phyloP scores from a whole-genome alignment of 1,140 invertebrate species.

The Galleria mellonella region DNA sequence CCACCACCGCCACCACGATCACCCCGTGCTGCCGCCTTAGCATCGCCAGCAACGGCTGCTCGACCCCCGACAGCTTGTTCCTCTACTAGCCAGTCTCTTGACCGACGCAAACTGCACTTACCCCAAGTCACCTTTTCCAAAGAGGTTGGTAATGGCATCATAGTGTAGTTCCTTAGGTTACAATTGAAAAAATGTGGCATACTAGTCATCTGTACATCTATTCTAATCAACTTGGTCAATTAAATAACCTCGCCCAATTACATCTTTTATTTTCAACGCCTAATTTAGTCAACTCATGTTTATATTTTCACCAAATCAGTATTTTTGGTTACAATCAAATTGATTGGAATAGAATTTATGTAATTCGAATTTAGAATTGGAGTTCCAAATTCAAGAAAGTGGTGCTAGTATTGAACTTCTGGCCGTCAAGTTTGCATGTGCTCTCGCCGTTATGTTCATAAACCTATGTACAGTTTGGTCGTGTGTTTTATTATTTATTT shows the following conservation, averaged over 20 bases:
- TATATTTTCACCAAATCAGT: too few relatives aligned
- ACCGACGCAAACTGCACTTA: conserved; percentile 78
- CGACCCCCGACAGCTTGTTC: conserved; percentile 74
- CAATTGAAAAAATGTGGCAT: conserved; percentile 13
- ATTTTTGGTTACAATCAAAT: too few relatives aligned
- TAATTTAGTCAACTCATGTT: too few relatives aligned
- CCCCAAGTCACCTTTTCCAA: conserved; percentile 89
- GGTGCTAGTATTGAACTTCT: conserved; percentile 51
- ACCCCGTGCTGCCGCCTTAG: conserved; percentile 37
- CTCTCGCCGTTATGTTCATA: conserved; percentile 14
- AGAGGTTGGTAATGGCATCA: conserved; percentile 86
- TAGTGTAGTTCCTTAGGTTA: conserved; percentile 49
- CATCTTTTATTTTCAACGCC: too few relatives aligned
- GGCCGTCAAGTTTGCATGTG: conserved; percentile 5
- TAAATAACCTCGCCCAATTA: too few relatives aligned
- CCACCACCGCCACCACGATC: conserved; percentile 45
- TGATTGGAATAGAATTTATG: not conserved
- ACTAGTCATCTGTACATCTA: conserved; percentile 14
- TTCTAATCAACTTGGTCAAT: too few relatives aligned
- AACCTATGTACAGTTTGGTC: conserved; percentile 30
- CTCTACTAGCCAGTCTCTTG: conserved; percentile 55
- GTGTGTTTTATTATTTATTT: conserved; percentile 36
- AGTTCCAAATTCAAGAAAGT: conserved; percentile 32
- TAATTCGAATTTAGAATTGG: conserved; percentile 10
- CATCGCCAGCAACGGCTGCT: conserved; percentile 43